Evolutionary conservation across 2,797 vertebrate species (phyloP), one percentile per base, ranked within the genome.

Genomic region (Cichlasoma orientale): DNA sequence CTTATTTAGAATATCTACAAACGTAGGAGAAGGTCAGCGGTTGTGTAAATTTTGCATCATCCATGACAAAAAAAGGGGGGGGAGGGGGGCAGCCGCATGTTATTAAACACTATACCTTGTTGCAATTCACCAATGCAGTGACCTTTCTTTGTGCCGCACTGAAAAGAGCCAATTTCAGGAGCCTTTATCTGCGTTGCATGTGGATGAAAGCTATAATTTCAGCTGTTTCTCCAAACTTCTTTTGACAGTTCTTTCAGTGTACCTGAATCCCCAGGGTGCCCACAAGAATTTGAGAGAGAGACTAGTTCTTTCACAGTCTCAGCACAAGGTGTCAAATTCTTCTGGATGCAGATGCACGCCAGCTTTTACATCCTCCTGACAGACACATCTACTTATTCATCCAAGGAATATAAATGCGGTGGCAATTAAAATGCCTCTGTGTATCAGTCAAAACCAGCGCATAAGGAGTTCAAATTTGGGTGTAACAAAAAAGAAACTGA

Each of bases 401-500:
- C 72, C 72, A 14, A 66, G 55, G 53, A 82, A 83, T 90, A 82
- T 53, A 23, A 82, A 80, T 85, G 56, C 36, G 82, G 75, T 59
- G 75, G 85, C 82, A 86, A 86, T 86, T 75, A 80, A 87, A 84
- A 73, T 61, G 75, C 66, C 25, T 88, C 36, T 56, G 72, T 79
- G 77, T 55, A 75, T 79, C 78, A 80, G 75, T 83, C 82, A 83
- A 75, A 75, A 19, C 72, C 47, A 68, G 52, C 29, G 47, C 16
- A 44, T 4, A 19, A 72, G 80, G 72, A 82, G 72, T 93, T 88
- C 78, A 91, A 88, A 88, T 86, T 94, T 95, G 77, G 95, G 96
- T 90, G 86, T 96, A 96, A 95, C 97, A 96, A 96, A 36, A 36
- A 97, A 97, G 86, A 96, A 75, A 75, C 36, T 36, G 58, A 74